These are phyloP conservation scores for Tauraco hartlaubi DNA, from an alignment of 2,797 vertebrate species.

Conservation along the genomic window DNA sequence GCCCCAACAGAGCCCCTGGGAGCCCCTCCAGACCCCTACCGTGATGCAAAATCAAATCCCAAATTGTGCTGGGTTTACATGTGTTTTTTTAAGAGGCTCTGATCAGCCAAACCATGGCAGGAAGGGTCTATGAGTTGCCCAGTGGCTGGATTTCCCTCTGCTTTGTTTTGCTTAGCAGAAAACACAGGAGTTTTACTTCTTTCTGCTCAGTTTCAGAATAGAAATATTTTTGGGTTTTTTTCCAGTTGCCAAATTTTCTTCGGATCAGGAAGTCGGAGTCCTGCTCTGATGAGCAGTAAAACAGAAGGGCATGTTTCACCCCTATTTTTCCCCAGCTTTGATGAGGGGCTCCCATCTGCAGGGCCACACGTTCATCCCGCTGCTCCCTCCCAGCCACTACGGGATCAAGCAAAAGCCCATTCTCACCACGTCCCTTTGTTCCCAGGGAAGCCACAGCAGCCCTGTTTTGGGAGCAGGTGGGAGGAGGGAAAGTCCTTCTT, in stretches of 20 bases:
- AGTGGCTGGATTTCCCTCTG: background rate
- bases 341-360: constrained; percentile 7
- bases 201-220: constrained; percentile 22
- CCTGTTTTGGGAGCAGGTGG: constrained; percentile 55
- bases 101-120: background rate
- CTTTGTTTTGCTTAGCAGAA: background rate
- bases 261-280: background rate
- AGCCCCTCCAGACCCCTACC: background rate
- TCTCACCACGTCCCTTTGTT: constrained; percentile 57
- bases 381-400: constrained; percentile 8
- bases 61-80: background rate
- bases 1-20: background rate
- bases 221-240: background rate
- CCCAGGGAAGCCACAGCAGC: background rate
- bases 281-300: constrained; percentile 29
- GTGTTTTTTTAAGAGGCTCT: background rate
- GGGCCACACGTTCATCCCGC: background rate
- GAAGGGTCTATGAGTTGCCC: background rate
- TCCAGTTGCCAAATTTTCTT: constrained; percentile 15
- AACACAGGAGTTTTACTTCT: background rate
- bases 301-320: background rate
- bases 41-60: background rate
- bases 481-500: constrained; percentile 54
- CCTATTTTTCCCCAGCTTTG: background rate
- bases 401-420: constrained; percentile 42